These are phyloP conservation scores for Origma solitaria DNA, from an alignment of 2,113 vertebrate genomes.

Conservation along the genomic window DNA sequence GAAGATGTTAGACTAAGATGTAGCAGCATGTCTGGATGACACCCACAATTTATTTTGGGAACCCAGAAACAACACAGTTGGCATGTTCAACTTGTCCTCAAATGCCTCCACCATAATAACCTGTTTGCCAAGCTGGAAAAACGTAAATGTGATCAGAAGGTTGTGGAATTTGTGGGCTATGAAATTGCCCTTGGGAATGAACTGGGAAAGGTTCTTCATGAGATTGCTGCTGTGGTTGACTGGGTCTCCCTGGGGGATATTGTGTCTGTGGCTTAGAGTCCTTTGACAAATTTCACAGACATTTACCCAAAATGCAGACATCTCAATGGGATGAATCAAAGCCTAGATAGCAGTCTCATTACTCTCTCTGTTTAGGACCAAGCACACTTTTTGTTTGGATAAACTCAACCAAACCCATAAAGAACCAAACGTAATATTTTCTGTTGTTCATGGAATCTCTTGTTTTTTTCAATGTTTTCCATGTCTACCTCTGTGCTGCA, in stretches of 20 bases:
- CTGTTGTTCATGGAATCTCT: neutral
- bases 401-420: neutral
- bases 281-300: neutral
- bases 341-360: neutral
- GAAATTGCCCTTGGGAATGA: conserved; percentile 38
- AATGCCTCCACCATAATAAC: conserved; percentile 55
- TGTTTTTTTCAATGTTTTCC: neutral
- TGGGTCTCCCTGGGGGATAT: neutral
- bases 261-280: neutral
- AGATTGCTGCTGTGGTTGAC: neutral
- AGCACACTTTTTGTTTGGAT: neutral
- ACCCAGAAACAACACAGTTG: conserved; percentile 22
- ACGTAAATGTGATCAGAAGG: conserved; percentile 52
- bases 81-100: conserved; percentile 57
- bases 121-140: conserved; percentile 60
- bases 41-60: conserved; percentile 60
- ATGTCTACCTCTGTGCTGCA: neutral
- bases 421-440: neutral
- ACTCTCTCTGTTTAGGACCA: neutral
- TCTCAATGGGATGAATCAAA: neutral
- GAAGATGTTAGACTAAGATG: conserved; percentile 41
- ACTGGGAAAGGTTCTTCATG: conserved; percentile 13
- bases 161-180: conserved; percentile 55
- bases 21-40: conserved; percentile 50
- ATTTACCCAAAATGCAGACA: neutral